Evolutionary conservation across 2,113 vertebrate species (phyloP), one percentile per base, ranked within the genome.

Genomic region (Periophthalmus modestus): DNA sequence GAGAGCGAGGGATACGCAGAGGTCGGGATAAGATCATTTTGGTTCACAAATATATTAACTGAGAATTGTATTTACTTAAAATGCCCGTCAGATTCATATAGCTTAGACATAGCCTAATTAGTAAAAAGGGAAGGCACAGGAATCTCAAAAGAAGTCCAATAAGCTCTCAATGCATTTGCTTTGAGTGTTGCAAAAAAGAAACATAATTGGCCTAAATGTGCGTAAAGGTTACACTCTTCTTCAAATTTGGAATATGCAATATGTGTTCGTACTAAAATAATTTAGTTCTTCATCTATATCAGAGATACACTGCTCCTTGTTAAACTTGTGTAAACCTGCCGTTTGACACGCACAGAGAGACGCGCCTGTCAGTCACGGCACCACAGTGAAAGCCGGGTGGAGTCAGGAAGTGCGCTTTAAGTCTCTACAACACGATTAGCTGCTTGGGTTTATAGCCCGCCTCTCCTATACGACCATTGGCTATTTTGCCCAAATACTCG

Each of bases 361-460:
- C n/a, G 33, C 52, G 21, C 16, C n/a, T 11, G n/a, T 3, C 23
- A 36, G 12, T 33, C 12, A 59, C 12, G 10, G 13, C 28, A 77
- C 15, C 16, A 66, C 15, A 12, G 52, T 10, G 28, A 43, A 59
- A 63, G 55, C 67, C 71, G 87, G 91, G 92, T 90, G 92, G 88
- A 86, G 91, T 89, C 85, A 85, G 78, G 76, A 89, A 89, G 79
- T 78, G 74, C 84, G n/a, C 67, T 74, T 63, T 72, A 65, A 58
- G 28, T 34, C 7, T 46, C 61, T 34, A 21, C 47, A 10, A 66
- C 16, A 12, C 68, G 0, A 93, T 91, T 91, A 88, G 93, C 21
- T 46, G 47, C 1, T 5, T 4, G 0, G 55, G 5, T 9, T 4
- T 18, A 13, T 28, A 7, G 73, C 12, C 71, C 79, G 52, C 4